Percentiles rank a stretch among this genome's conserved stretches.
phyloP scores from a whole-genome alignment of 2,888 invertebrate species.

The Lysandra coridon region DNA sequence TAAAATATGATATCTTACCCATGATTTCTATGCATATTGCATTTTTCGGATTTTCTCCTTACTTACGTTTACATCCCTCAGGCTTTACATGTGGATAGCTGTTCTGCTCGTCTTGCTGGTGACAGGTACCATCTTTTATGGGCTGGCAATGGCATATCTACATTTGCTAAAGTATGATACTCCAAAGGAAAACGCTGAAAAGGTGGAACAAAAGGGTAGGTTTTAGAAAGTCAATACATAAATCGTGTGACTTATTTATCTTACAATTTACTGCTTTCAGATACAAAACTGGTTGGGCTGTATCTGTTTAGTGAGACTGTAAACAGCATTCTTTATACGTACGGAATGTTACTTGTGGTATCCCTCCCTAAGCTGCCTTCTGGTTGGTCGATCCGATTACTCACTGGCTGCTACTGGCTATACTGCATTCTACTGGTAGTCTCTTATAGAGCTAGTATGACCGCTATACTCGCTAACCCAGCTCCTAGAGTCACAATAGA shows the following conservation, averaged over 20 bases:
- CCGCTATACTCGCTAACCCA: slow-evolving; percentile 90
- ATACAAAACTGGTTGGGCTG: slow-evolving; percentile 72
- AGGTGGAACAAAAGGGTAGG: slow-evolving; percentile 9
- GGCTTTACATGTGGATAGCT: slow-evolving; percentile 87
- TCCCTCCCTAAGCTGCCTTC: slow-evolving; percentile 88
- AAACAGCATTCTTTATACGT: slow-evolving; percentile 89
- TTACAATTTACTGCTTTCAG: slow-evolving; percentile 48
- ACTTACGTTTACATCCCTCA: slow-evolving; percentile 52
- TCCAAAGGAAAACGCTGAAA: neutral
- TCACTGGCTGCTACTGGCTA: slow-evolving; percentile 94
- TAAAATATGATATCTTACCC: no score
- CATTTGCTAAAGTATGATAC: slow-evolving; percentile 55
- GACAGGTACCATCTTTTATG: slow-evolving; percentile 84
- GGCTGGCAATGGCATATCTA: slow-evolving; percentile 82
- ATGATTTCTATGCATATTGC: no score
- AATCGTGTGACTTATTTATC: no score
- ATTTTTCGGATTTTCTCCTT: neutral
- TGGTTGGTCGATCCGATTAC: slow-evolving; percentile 89
- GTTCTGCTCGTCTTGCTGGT: slow-evolving; percentile 84
- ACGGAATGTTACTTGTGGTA: slow-evolving; percentile 89
- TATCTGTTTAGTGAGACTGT: slow-evolving; percentile 86
- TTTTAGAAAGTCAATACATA: neutral
- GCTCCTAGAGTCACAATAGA: slow-evolving; percentile 89
- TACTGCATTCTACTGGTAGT: slow-evolving; percentile 90
- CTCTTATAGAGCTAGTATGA: slow-evolving; percentile 91